Evolutionary conservation across 2,113 vertebrate species (phyloP), one percentile per base, ranked within the genome.

Genomic region (Aplodontia rufa): DNA sequence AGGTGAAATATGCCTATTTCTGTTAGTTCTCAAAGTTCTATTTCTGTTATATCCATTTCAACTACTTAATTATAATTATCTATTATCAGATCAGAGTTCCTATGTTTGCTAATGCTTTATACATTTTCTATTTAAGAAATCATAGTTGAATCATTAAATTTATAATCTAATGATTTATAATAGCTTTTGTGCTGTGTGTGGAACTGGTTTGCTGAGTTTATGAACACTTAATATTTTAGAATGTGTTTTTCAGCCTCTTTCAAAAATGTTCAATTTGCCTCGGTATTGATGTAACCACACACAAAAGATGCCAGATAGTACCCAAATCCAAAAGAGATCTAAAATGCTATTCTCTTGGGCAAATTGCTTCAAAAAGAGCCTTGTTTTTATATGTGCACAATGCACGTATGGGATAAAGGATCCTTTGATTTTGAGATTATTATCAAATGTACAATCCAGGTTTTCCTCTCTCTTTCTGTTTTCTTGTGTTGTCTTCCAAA

Each of bases 71-170:
- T 83, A 71, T 79, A 80, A 68, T 78, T 60, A 49, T 11, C 20
- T 93, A 9, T 69, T 78, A 72, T 53, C 20, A 85, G 89, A 80
- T 72, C 87, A 87, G 20, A 84, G 40, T 80, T 89, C 14, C 42
- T 89, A 9, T 30, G 51, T 94, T 93, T 93, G 37, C 75, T 91
- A 68, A 30, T 92, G 14, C 32, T 81, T 89, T 75, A 64, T 71
- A 60, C 35, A 85, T 78, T 58, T 51, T 89, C 71, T 80, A 30
- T 60, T 93, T 87, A 64, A 89, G 64, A 68, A 68, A 66, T 66
- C 11, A n/a, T 66, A 51, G 53, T 91, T 35, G 30, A 84, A 26
- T 95, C 11, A 76, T 53, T 87, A 55, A 62, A 89, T 42, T 60
- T 58, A 26, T 80, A 94, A 74, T 24, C 87, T 17, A 24, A 53